Base-by-base conservation (phyloP, 2,797 vertebrate species). In the Etheostoma perlongum region DNA sequence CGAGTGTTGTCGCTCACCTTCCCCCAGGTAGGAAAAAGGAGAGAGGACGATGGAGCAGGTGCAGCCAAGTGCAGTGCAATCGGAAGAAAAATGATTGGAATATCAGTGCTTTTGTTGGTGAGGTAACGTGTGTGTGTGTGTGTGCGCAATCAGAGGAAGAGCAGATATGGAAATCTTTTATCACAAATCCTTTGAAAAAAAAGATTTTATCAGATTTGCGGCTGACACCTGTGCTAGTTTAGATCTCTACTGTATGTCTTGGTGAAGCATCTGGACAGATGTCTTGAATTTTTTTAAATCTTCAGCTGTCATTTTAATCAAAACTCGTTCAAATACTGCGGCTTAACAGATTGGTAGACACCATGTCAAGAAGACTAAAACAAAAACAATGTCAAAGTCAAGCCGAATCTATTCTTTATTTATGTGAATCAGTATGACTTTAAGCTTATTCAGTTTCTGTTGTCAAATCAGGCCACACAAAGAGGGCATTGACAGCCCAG, bases 21-120 rank as follows among this genome's bases (percentile, higher is more conserved):
- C 91, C 93, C 88, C 92, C 84, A 93, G 92, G 93, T 92, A 92
- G 76, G 86, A 79, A 71, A 77, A 64, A 73, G 61, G 53, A 81
- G 72, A 74, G 82, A 85, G 85, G 89, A 90, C 61, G 78, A 75
- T 72, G 91, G 90, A 85, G 91, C 93, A 94, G 93, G 92, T 94
- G 93, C 92, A 88, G 86, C 88, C 69, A 72, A 91, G 91, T 91
- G 85, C 70, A 76, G 88, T 87, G 88, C 92, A 92, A 93, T 93
- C 64, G 80, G 69, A 90, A 75, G 85, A 89, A 72, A 86, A 89
- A 93, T 92, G 84, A 94, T 92, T 93, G 89, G 86, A 93, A 92
- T 91, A 93, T 93, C 79, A 86, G 83, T 71, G 79, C 82, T 85
- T 85, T 86, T 86, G 83, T 84, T 74, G 70, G 66, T 74, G 36